Evolutionary conservation across 2,113 vertebrate species (phyloP).

Genomic region (Pipra filicauda): DNA sequence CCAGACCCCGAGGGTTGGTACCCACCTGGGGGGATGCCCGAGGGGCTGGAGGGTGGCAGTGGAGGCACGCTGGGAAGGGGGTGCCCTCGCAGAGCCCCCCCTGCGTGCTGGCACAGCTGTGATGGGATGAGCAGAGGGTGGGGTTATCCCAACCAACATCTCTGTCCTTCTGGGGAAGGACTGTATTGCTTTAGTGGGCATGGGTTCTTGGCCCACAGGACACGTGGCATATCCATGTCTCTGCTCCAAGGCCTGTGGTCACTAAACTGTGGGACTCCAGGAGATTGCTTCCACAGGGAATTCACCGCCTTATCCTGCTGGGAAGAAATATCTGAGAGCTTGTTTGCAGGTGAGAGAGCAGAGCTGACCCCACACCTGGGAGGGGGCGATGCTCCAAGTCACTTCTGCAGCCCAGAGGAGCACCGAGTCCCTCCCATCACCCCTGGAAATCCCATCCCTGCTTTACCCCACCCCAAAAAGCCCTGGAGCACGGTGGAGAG

Average conservation of each 20-base stretch:
- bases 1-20: background rate
- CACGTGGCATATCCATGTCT: background rate
- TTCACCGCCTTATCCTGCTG: background rate
- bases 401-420: background rate
- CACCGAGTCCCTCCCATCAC: background rate
- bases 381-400: background rate
- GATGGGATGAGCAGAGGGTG: too few species aligned
- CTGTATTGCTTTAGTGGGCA: background rate
- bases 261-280: background rate
- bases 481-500: background rate
- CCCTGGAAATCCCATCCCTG: background rate
- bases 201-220: background rate
- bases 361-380: background rate
- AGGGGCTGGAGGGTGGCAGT: fast-evolving
- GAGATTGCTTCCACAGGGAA: background rate
- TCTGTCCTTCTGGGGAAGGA: background rate
- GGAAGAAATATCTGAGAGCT: background rate
- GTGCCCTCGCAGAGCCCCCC: background rate
- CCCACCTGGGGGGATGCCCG: background rate
- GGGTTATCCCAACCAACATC: background rate
- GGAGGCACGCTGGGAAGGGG: fast-evolving
- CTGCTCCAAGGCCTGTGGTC: background rate
- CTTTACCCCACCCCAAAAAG: background rate
- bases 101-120: background rate
- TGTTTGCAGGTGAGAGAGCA: background rate